A percentile compares a stretch with the other conserved stretches of the same genome.
phyloP scores from a whole-genome alignment of 2,888 invertebrate species.

The Mechanitis messenoides region DNA sequence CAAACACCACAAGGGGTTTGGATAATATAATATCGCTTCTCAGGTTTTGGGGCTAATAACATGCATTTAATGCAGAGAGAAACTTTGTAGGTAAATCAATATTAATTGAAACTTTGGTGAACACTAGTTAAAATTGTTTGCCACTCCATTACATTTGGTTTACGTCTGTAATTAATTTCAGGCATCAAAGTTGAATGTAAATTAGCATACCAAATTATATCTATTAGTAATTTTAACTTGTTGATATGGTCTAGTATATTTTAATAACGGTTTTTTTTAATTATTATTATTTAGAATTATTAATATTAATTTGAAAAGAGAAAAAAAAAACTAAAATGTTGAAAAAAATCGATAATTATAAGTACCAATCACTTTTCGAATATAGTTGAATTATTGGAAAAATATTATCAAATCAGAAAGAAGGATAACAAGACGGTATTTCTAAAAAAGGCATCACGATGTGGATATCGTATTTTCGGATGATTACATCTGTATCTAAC shows the following conservation, averaged over 20 bases:
- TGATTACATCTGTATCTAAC: constrained; percentile 24
- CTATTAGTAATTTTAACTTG: no score
- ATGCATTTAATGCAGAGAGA: constrained; percentile 1
- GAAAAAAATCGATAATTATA: no score
- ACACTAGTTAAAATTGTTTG: constrained; percentile 21
- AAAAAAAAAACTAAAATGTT: no score
- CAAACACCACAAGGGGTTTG: no score
- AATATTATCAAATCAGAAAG: constrained; percentile 12
- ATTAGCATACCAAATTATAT: neutral
- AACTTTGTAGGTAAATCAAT: constrained; percentile 22
- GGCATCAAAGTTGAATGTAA: neutral
- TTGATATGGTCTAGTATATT: no score
- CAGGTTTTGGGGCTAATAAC: constrained; percentile 1
- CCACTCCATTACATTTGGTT: constrained; percentile 21
- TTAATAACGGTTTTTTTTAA: no score
- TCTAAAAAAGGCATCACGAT: constrained; percentile 12
- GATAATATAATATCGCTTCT: neutral
- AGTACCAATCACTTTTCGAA: neutral
- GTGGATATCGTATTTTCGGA: constrained; percentile 17
- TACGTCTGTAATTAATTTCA: constrained; percentile 18
- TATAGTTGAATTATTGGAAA: neutral
- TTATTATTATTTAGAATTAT: neutral
- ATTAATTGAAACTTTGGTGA: constrained; percentile 21
- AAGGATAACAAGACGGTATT: constrained; percentile 16
- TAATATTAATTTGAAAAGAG: no score